Percentiles rank a stretch among this genome's conserved stretches.
Conservation (phyloP, 2,888 invertebrate genomes). For the Trichogramma evanescens region DNA sequence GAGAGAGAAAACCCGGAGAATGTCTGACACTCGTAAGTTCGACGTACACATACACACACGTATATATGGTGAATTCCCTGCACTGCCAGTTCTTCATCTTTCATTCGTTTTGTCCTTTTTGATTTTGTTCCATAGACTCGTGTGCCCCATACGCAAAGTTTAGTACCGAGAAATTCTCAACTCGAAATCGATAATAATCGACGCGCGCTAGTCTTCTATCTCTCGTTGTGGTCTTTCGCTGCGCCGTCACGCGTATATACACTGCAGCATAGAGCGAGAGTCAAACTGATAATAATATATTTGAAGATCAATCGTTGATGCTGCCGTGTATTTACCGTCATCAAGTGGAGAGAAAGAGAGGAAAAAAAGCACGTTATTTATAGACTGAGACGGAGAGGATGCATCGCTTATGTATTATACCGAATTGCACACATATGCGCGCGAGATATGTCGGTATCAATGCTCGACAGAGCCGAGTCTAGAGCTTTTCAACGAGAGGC, state of each 20-base stretch:
- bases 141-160: conserved; percentile 1
- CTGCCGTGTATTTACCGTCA: not conserved
- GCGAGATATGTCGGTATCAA: too few relatives aligned
- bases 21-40: conserved; percentile 18
- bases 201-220: not conserved
- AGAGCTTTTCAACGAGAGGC: too few relatives aligned
- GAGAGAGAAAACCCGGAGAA: conserved; percentile 13
- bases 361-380: not conserved
- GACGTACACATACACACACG: not conserved
- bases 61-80: too few relatives aligned
- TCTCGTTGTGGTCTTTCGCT: not conserved
- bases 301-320: too few relatives aligned
- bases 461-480: too few relatives aligned
- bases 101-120: not conserved
- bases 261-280: not conserved
- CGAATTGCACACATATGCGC: too few relatives aligned
- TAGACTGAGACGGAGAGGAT: too few relatives aligned
- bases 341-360: not conserved
- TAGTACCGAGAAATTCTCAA: conserved; percentile 1
- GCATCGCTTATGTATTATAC: too few relatives aligned
- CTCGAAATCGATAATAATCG: not conserved
- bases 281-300: too few relatives aligned
- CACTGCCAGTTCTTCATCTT: not conserved
- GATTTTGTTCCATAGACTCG: not conserved
- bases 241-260: not conserved